Percentiles rank a stretch among this genome's conserved stretches.
Evolutionary conservation across 2,888 invertebrate genomes (phyloP).

Genomic region (Chymomyza amoena): DNA sequence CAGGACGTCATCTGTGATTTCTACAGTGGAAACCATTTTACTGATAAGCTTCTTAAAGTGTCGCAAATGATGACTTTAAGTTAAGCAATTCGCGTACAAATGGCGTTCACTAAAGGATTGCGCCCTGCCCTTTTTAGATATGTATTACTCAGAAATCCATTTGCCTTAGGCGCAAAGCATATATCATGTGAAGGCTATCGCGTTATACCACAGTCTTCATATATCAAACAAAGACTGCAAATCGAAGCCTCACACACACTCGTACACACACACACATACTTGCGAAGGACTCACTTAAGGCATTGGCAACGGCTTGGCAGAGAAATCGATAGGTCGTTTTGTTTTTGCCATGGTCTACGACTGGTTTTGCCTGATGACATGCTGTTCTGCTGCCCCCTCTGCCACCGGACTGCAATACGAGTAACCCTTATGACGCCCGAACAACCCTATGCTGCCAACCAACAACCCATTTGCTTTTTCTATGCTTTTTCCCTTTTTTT

Average conservation of each 20-base stretch:
- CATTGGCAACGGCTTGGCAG: slow-evolving; percentile 7
- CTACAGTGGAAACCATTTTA: too few species aligned
- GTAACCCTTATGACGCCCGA: slow-evolving; percentile 65
- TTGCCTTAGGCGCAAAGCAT: neutral
- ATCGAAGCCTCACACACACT: slow-evolving; percentile 21
- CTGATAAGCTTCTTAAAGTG: too few species aligned
- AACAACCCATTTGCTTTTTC: slow-evolving; percentile 66
- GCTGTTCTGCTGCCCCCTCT: slow-evolving; percentile 28
- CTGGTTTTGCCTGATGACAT: slow-evolving; percentile 52
- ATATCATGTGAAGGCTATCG: neutral
- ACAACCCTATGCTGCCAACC: slow-evolving; percentile 49
- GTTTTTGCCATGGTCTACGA: slow-evolving; percentile 50
- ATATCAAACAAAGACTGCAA: slow-evolving; percentile 45
- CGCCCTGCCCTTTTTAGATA: neutral
- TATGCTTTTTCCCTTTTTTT: slow-evolving; percentile 52
- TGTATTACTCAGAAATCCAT: neutral
- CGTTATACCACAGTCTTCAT: slow-evolving; percentile 14
- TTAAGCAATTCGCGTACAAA: neutral
- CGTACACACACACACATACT: slow-evolving; percentile 9
- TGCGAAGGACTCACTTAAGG: slow-evolving; percentile 9
- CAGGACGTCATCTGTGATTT: too few species aligned
- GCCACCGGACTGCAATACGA: slow-evolving; percentile 20
- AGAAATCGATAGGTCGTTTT: slow-evolving; percentile 66
- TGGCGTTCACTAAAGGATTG: neutral
- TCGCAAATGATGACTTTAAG: neutral